Evolutionary conservation across 2,797 vertebrate species (phyloP), one percentile per base, ranked within the genome.

Genomic region (Ispidina picta): DNA sequence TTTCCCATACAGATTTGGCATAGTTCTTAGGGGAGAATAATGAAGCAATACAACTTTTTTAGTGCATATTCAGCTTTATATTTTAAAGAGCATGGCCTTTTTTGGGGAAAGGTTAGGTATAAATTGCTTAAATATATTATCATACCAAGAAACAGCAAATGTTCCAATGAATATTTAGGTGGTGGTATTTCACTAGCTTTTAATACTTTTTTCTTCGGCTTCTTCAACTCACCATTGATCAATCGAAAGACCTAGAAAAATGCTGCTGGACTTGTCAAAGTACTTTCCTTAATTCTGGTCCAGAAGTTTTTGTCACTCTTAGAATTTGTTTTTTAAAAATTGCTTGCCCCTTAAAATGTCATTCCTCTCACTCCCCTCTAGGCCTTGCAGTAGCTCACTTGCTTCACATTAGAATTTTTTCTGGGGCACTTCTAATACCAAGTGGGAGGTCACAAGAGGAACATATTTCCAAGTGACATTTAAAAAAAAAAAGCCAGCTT

Each of bases 21-120:
- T 75, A 83, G 55, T 5, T 55, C 46, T 91, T 46, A 22, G 33
- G 10, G n/a, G 8, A 19, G 55, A 82, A 77, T 6, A 87, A 43
- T 48, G 43, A 89, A 87, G 26, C 10, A 59, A 21, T 62, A 58
- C 8, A 51, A 54, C 25, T 80, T 64, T 76, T 88, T 83, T 64
- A 54, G 41, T 55, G n/a, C 46, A 71, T 58, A 80, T 90, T 92
- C 82, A 87, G 20, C 33, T 80, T 87, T 43, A 43, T 26, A 69
- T 84, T 93, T 86, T 94, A 95, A 95, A 93, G 71, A 90, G 17
- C 71, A 43, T 76, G 74, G 52, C 74, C 88, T 95, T 78, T 96
- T 79, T 65, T 8, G 31, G 73, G 39, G 48, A 94, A 95, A 96
- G 72, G 72, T 88, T 87, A 92, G 29, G 16, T 69, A 87, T 55